phyloP scores from a whole-genome alignment of 2,113 vertebrate species.

The Engystomops pustulosus region DNA sequence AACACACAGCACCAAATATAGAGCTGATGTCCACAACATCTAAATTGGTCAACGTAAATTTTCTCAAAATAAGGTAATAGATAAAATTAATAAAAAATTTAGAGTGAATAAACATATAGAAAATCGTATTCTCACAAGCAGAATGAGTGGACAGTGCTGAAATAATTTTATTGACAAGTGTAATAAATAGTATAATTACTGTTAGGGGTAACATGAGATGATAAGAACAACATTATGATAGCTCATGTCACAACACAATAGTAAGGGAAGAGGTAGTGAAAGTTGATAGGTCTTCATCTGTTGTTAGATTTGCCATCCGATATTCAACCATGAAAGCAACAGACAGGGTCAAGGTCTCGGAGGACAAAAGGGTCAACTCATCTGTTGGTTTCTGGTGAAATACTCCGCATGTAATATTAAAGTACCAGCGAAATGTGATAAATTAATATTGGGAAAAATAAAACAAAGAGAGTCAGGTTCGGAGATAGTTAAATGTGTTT shows the following conservation, averaged over 20 bases:
- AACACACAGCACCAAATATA: no score
- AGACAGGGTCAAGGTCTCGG: constrained; percentile 26
- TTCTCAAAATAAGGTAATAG: neutral
- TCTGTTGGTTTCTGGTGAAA: neutral
- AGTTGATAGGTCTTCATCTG: constrained; percentile 15
- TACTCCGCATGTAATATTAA: neutral
- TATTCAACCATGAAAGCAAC: constrained; percentile 31
- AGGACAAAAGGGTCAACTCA: constrained; percentile 1
- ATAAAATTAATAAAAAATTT: neutral
- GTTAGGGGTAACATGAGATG: constrained; percentile 26
- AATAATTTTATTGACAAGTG: neutral
- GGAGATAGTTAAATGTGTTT: constrained; percentile 14
- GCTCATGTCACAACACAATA: constrained; percentile 43
- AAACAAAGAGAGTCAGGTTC: neutral
- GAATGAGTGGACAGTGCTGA: neutral
- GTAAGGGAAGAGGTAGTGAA: neutral
- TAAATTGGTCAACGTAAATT: neutral
- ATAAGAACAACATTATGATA: constrained; percentile 48
- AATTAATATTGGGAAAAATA: neutral
- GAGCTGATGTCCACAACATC: no score
- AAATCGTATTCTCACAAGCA: no score
- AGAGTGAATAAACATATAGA: no score
- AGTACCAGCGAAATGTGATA: neutral
- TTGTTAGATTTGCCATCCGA: constrained; percentile 37
- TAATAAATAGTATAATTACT: constrained; percentile 48